Evolutionary conservation across 1,140 invertebrate species (phyloP), one percentile per base, ranked within the genome.

Genomic region (Coelopa frigida): DNA sequence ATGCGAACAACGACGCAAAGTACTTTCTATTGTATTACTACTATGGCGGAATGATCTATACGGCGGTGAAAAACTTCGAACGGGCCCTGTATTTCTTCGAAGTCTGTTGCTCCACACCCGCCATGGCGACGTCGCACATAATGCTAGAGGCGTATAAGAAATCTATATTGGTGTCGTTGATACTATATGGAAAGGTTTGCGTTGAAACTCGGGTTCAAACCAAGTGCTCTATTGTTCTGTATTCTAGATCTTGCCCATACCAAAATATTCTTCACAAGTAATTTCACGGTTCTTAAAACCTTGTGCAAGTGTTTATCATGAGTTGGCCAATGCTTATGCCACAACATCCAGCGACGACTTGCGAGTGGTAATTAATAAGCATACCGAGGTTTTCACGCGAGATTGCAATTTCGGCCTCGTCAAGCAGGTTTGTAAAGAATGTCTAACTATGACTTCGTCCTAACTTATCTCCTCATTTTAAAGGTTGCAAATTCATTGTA

Each of bases 61-160:
- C 90, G 42, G 88, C 87, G 15, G 68, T 96, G 37, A 95, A 95
- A 65, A 90, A 95, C 60, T 94, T 87, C 65, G 87, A 93, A 44
- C 77, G 89, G 61, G 90, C 94, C 18, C 73, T 96, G 29, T 96
- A 94, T 69, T 95, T 93, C 68, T 94, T 92, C 73, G 93, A 97
- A 81, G 89, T 94, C 35, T 90, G 85, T 49, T 82, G 96, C 36
- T 94, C 90, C 10, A 93, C 91, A 15, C 92, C 93, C 2, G 87
- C 90, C 43, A 81, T 89, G 71, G 90, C 90, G 23, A 87, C 97
- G 17, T 95, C 92, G 50, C 89, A 95, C 64, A 93, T 98, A 49
- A 95, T 97, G 90, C 72, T 97, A 20, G 94, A 97, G 73, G 84
- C 92, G 10, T 97, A 96, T 61, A 97, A 97, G 73, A 98, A 97